Conservation (phyloP, 2,113 vertebrate genomes). For the Hoplias malabaricus region DNA sequence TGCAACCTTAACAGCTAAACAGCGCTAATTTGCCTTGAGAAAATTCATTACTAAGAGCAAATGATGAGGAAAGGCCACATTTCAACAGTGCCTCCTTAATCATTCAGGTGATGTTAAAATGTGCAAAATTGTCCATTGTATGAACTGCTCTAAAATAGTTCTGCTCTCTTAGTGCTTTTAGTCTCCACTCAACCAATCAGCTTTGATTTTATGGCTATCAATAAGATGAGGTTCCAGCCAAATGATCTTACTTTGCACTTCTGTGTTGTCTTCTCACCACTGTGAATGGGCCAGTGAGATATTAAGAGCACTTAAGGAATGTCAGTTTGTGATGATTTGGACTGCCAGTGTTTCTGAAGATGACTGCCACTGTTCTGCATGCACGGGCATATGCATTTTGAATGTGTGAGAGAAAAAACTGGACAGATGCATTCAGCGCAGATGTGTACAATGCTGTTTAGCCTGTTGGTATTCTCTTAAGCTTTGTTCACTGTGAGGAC, state of each 20-base stretch:
- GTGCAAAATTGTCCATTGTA: neutral
- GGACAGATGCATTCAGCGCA: neutral
- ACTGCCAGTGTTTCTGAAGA: constrained; percentile 21
- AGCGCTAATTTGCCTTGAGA: constrained; percentile 23
- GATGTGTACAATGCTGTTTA: neutral
- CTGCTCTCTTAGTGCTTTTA: constrained; percentile 4
- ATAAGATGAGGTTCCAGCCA: neutral
- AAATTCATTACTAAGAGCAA: constrained; percentile 23
- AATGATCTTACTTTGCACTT: constrained; percentile 45
- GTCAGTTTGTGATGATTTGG: neutral
- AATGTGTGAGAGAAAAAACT: neutral
- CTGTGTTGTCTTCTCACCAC: constrained; percentile 32
- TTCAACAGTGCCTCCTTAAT: neutral
- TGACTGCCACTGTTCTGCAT: constrained; percentile 39
- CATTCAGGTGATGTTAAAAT: constrained; percentile 7
- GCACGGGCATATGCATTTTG: constrained; percentile 3
- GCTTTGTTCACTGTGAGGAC: constrained; percentile 28
- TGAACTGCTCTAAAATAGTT: neutral
- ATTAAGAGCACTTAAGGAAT: constrained; percentile 21
- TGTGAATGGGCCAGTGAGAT: constrained; percentile 30
- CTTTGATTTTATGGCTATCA: neutral
- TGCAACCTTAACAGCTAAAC: neutral
- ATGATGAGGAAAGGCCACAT: constrained; percentile 15
- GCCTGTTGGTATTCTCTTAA: constrained; percentile 9
- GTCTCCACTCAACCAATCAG: neutral